Percentiles rank a stretch among this genome's conserved stretches.
These are phyloP conservation scores for Synaphobranchus kaupii DNA, from an alignment of 2,797 vertebrate genomes.

Conservation along the genomic window DNA sequence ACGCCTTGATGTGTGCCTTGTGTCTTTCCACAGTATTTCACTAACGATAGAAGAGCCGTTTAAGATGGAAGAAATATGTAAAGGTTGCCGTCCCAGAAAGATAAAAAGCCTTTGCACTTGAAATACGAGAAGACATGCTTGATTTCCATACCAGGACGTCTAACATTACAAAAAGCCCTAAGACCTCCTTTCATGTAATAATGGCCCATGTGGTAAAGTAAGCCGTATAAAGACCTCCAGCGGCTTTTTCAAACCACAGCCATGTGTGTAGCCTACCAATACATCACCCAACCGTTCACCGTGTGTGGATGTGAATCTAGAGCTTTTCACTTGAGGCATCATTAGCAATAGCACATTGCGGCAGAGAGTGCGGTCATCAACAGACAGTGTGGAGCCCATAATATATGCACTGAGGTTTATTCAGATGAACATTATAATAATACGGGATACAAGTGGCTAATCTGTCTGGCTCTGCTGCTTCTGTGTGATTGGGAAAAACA, in stretches of 20 bases:
- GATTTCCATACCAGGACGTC: slow-evolving; percentile 11
- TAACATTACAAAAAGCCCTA: background rate
- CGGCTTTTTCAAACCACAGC: slow-evolving; percentile 31
- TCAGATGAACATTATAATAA: background rate
- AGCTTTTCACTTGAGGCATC: slow-evolving; percentile 8
- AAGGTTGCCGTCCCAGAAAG: background rate
- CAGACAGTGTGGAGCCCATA: background rate
- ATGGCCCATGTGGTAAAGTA: slow-evolving; percentile 13
- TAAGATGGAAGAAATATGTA: slow-evolving; percentile 19
- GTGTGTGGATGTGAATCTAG: background rate
- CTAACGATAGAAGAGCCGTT: background rate
- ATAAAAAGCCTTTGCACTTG: slow-evolving; percentile 6
- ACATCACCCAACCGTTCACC: slow-evolving; percentile 24
- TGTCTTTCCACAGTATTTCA: background rate
- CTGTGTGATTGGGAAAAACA: background rate
- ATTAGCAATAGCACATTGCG: background rate
- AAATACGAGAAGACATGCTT: slow-evolving; percentile 16
- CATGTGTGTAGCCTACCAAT: slow-evolving; percentile 33
- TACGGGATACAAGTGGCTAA: background rate
- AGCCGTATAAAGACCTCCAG: slow-evolving; percentile 10
- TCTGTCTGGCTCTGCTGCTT: background rate
- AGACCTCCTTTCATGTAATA: slow-evolving; percentile 21
- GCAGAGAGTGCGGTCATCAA: slow-evolving; percentile 18
- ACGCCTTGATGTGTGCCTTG: background rate
- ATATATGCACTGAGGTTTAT: background rate